phyloP scores from a whole-genome alignment of 2,888 invertebrate species.

The Formica aserva region DNA sequence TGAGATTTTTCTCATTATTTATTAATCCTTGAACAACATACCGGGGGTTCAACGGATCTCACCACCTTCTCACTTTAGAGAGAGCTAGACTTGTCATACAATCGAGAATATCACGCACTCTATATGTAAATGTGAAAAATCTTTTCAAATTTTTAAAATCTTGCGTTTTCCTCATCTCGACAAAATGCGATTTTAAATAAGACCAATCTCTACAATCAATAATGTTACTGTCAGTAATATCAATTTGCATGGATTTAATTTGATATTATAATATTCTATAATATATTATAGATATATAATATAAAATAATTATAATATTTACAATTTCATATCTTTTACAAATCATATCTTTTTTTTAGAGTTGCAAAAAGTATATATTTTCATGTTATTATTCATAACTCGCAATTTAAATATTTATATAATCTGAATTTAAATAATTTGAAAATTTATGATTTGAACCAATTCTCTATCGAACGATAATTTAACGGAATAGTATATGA shows the following conservation, averaged over 20 bases:
- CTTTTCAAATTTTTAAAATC: not conserved
- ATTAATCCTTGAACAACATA: slow-evolving; percentile 16
- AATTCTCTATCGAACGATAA: slow-evolving; percentile 15
- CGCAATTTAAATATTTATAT: not conserved
- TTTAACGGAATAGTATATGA: not conserved
- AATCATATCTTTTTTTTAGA: not conserved
- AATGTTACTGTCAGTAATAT: not conserved
- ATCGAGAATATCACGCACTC: not conserved
- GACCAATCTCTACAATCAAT: not conserved
- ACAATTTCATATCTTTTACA: not conserved
- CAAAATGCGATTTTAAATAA: not conserved
- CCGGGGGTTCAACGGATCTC: not conserved
- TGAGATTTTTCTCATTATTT: slow-evolving; percentile 40
- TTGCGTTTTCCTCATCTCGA: not conserved
- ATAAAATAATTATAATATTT: not conserved
- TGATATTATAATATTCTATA: not conserved
- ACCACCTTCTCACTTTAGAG: slow-evolving; percentile 16
- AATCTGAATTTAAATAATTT: not conserved
- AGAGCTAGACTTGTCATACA: not conserved
- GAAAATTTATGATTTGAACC: not conserved
- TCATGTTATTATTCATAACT: not conserved
- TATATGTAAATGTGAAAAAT: not conserved
- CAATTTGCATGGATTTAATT: slow-evolving; percentile 3
- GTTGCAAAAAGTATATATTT: not conserved
- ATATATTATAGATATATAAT: not conserved